Evolutionary conservation across 92 coral and sea anemone species (phyloP).

Genomic region (Nematostella vectensis): DNA sequence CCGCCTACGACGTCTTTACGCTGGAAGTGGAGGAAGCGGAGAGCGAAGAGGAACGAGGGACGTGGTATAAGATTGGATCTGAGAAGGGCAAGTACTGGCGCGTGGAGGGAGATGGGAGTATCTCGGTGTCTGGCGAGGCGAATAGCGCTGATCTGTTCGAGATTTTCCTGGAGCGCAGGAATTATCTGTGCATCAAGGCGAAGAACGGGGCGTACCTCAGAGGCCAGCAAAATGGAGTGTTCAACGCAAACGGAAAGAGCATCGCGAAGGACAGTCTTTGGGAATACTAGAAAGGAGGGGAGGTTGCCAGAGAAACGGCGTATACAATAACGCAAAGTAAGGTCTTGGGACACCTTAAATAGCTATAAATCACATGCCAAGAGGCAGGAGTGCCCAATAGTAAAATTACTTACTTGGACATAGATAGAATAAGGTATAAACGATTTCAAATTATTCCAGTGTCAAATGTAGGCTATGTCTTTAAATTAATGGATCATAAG

Average conservation of each 20-base stretch:
- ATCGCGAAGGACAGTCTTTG: conserved; percentile 58
- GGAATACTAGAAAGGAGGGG: conserved; percentile 89
- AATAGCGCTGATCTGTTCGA: conserved; percentile 57
- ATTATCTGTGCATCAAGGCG: conserved; percentile 73
- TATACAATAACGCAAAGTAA: no score
- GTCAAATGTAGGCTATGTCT: no score
- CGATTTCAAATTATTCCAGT: no score
- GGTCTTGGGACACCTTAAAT: no score
- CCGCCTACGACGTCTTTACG: conserved; percentile 66
- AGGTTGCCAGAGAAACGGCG: no score
- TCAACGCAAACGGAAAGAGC: conserved; percentile 68
- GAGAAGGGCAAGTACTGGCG: conserved; percentile 70
- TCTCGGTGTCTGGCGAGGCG: conserved; percentile 59
- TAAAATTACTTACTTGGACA: no score
- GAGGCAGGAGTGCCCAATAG: no score
- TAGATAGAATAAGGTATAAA: no score
- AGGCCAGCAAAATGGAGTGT: conserved; percentile 83
- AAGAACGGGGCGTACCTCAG: conserved; percentile 73
- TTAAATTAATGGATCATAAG: no score
- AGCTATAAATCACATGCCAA: no score
- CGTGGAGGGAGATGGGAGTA: conserved; percentile 47
- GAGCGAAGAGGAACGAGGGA: conserved; percentile 12
- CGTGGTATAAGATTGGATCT: conserved; percentile 62
- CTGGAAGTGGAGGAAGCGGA: conserved; percentile 20
- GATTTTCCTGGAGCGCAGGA: conserved; percentile 73